Base-by-base conservation (phyloP, 2,797 vertebrate species). In the Chrosomus eos region DNA sequence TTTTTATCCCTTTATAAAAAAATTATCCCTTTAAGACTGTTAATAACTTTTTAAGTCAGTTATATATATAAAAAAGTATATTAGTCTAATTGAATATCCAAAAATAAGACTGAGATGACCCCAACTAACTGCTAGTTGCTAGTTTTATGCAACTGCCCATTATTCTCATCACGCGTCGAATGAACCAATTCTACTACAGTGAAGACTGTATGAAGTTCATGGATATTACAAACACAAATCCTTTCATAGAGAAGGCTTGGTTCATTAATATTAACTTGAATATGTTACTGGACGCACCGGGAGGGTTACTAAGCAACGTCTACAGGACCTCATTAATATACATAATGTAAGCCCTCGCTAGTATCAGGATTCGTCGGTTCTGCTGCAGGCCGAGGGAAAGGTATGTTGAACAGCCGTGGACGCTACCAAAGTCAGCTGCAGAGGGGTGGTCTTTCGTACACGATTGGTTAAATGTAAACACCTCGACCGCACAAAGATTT, bases 361-460 rank as follows among this genome's bases (percentile, higher is more conserved):
- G 40, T 48, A 88, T 91, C 91, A 89, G 89, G 89, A 89, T 89
- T 53, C 85, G 89, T 90, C 92, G 68, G 88, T 85, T 80, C 75
- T 88, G 70, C 87, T 77, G 85, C 85, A 80, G 78, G 87, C 38
- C n/a, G 90, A 82, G 91, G 89, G 92, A 91, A 91, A 89, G 93
- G 94, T 93, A 95, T 93, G 93, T 93, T 88, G 90, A 91, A 91
- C 93, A 92, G 92, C 88, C 93, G 92, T 94, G 93, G 95, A 89
- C 89, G 83, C 91, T 94, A 95, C 95, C 94, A 95, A 91, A 6
- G 90, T 4, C 0, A 43, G 31, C 18, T 74, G 51, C 51, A 16
- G 26, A 86, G 87, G 88, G 87, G 70, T 71, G 70, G 33, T 75
- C 18, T 45, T 68, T 43, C 5, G 19, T 11, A 31, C 51, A 62